phyloP scores from a whole-genome alignment of 2,888 invertebrate genomes.

The Hirtodrosophila duncani region DNA sequence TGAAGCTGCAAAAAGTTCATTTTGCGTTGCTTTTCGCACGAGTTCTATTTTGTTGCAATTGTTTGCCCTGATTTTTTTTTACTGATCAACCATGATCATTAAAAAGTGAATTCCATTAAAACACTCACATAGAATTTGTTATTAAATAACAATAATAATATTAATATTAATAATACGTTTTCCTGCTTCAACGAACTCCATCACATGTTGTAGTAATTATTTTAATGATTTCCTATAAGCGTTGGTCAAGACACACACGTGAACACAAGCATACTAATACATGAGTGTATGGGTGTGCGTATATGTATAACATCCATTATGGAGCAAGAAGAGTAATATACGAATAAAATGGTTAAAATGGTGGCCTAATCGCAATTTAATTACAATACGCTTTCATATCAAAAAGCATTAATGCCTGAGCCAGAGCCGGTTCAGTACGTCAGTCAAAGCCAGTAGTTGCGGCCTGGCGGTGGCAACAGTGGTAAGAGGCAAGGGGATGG shows the following conservation, averaged over 20 bases:
- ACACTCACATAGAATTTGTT: slow-evolving; percentile 39
- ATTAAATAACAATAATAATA: slow-evolving; percentile 52
- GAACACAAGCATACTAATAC: slow-evolving; percentile 11
- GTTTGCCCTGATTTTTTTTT: no score
- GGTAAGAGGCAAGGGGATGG: not conserved
- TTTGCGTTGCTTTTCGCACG: no score
- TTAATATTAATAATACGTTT: slow-evolving; percentile 39
- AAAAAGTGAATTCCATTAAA: no score
- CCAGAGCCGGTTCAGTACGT: slow-evolving; percentile 29
- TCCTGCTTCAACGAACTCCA: slow-evolving; percentile 57
- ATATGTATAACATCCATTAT: slow-evolving; percentile 62
- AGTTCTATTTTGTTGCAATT: no score
- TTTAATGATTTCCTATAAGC: slow-evolving; percentile 77
- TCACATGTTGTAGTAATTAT: slow-evolving; percentile 73
- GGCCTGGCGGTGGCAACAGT: not conserved
- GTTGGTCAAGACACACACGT: slow-evolving; percentile 38
- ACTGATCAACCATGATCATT: no score
- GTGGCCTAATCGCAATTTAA: slow-evolving; percentile 79
- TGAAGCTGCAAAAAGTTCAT: no score
- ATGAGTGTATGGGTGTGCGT: slow-evolving; percentile 55
- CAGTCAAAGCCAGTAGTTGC: slow-evolving; percentile 23
- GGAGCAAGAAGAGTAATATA: slow-evolving; percentile 56
- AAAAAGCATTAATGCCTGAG: slow-evolving; percentile 73
- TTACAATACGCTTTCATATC: slow-evolving; percentile 74
- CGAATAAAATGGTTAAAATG: slow-evolving; percentile 75